Evolutionary conservation across 2,113 vertebrate species (phyloP), one percentile per base, ranked within the genome.

Genomic region (Gambusia affinis): DNA sequence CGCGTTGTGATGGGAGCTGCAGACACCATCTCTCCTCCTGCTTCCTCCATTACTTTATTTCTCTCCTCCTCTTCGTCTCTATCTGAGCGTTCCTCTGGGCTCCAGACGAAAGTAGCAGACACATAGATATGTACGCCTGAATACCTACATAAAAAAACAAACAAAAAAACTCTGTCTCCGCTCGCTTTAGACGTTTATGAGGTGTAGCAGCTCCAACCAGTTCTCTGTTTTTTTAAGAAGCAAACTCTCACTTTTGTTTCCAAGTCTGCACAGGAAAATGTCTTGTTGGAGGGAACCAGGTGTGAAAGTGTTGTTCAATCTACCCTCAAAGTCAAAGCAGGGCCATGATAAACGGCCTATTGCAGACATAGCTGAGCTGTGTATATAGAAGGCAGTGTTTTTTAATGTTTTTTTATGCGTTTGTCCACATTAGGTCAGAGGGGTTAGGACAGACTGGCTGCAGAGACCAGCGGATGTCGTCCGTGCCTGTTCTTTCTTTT

Each of bases 291-390:
- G 35, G 76, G 72, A 22, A 79, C 42, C 86, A 89, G 82, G 78
- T 85, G 82, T 51, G 60, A 62, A 44, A 37, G 76, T 12, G 47
- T 22, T 29, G 66, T 64, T 79, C 71, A 74, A 74, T 84, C 80
- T 71, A 39, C 30, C 42, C 28, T 78, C 69, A 74, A 76, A 80
- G 82, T 81, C 65, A 72, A 11, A 84, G 84, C 72, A 60, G 78
- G 81, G 60, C 27, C 51, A 57, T 39, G 73, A 57, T 74, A 66
- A 81, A 84, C 28, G 28, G 64, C 54, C 24, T 80, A 71, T 77
- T 64, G 78, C 17, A 33, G 14, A 77, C 5, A 3, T 15, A 5
- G 64, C 27, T 67, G 17, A 17, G 0, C 12, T 35, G 24, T 57
- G 27, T 30, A 35, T 19, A 33, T 33, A 15, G 15, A 11, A 42